A percentile compares a stretch with the other conserved stretches of the same genome.
These are phyloP conservation scores for Drosophila pachea DNA, from an alignment of 1,140 invertebrate genomes.

Conservation along the genomic window DNA sequence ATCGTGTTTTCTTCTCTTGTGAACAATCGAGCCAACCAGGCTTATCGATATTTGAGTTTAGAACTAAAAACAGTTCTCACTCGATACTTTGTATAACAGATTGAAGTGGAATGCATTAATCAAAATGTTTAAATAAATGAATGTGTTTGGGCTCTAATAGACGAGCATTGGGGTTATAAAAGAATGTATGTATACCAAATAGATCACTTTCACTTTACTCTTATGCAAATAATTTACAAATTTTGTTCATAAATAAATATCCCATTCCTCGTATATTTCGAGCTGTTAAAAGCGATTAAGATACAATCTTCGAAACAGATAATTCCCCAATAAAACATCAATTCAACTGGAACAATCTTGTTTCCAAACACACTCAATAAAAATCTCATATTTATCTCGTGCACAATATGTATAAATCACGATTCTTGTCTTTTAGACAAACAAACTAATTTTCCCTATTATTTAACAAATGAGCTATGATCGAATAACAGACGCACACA, in stretches of 20 bases:
- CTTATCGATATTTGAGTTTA: no score
- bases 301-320: conserved; percentile 6
- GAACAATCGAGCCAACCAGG: no score
- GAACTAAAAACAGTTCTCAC: no score
- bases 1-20: no score
- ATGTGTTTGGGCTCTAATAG: no score
- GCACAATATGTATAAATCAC: conserved; percentile 55
- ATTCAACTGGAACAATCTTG: conserved; percentile 23
- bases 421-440: conserved; percentile 53
- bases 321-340: conserved; percentile 16
- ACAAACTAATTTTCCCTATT: conserved; percentile 70
- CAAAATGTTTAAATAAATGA: no score
- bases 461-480: conserved; percentile 60
- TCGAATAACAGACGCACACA: conserved; percentile 25
- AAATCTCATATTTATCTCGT: conserved; percentile 30
- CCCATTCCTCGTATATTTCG: conserved; percentile 3
- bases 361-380: conserved; percentile 23
- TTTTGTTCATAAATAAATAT: neutral
- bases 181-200: neutral
- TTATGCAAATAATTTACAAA: conserved; percentile 1
- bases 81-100: no score
- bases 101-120: no score
- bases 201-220: conserved; percentile 9
- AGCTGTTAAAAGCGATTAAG: conserved; percentile 14
- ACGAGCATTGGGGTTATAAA: neutral